Conservation (phyloP, 2,113 vertebrate species). For the Eurystomus gularis region DNA sequence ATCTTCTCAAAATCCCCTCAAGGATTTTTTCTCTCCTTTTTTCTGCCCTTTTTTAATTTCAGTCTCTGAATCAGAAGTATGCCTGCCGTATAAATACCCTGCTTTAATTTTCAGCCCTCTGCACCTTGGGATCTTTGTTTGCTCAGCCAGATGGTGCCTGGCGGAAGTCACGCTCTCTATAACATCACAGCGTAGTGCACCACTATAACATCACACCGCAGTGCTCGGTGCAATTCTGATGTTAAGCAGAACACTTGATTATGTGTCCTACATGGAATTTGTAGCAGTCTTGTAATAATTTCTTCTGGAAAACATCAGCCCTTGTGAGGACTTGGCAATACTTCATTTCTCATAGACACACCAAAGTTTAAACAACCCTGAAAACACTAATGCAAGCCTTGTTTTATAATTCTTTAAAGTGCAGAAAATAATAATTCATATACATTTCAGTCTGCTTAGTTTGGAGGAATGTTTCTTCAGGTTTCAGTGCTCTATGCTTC, state of each 20-base stretch:
- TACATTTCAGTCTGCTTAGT: neutral
- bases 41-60: neutral
- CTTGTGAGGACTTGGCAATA: neutral
- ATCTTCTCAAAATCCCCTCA: neutral
- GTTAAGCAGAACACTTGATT: conserved; percentile 26
- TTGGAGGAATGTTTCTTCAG: neutral
- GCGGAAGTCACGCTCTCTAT: neutral
- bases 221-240: neutral
- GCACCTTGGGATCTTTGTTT: neutral
- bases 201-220: neutral
- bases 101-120: neutral
- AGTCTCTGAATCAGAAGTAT: neutral
- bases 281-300: neutral
- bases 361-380: neutral
- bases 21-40: neutral
- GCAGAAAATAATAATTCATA: neutral
- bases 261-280: conserved; percentile 2
- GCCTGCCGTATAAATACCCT: neutral
- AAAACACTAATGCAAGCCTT: neutral
- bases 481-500: neutral
- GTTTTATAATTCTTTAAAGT: neutral
- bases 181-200: neutral
- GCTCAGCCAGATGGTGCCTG: neutral
- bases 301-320: conserved; percentile 10
- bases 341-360: neutral